These are phyloP conservation scores for Alexandromys oeconomus DNA, from an alignment of 2,797 vertebrate species.

Conservation along the genomic window DNA sequence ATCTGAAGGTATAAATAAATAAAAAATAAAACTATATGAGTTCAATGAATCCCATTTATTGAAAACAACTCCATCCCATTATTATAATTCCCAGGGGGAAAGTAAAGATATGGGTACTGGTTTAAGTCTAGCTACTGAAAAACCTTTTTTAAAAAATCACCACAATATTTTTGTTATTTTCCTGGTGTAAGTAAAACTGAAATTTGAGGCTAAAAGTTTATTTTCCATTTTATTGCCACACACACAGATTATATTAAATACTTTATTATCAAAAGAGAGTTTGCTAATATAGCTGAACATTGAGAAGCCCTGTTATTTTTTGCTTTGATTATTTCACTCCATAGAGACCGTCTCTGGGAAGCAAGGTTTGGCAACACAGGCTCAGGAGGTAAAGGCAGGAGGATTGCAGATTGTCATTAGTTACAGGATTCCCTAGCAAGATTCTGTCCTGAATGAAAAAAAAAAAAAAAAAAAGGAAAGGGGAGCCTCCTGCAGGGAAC, in stretches of 20 bases:
- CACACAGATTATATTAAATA: neutral
- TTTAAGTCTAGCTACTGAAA: constrained; percentile 8
- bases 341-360: neutral
- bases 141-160: neutral
- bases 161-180: neutral
- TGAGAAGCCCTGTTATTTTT: neutral
- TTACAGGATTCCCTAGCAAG: neutral
- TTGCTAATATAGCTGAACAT: neutral
- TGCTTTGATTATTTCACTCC: neutral
- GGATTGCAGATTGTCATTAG: neutral
- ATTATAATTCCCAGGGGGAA: constrained; percentile 17
- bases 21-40: neutral
- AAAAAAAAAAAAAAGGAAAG: too few species aligned
- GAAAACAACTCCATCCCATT: constrained; percentile 23
- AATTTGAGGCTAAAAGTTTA: constrained; percentile 42
- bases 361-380: neutral
- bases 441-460: too few species aligned
- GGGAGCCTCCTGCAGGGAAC: neutral
- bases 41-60: neutral
- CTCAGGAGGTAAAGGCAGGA: neutral
- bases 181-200: constrained; percentile 1
- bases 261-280: neutral
- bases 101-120: neutral
- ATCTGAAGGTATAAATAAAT: neutral
- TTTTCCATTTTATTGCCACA: neutral